These are phyloP conservation scores for Delphinus delphis DNA, from an alignment of 2,113 vertebrate species.

Conservation along the genomic window DNA sequence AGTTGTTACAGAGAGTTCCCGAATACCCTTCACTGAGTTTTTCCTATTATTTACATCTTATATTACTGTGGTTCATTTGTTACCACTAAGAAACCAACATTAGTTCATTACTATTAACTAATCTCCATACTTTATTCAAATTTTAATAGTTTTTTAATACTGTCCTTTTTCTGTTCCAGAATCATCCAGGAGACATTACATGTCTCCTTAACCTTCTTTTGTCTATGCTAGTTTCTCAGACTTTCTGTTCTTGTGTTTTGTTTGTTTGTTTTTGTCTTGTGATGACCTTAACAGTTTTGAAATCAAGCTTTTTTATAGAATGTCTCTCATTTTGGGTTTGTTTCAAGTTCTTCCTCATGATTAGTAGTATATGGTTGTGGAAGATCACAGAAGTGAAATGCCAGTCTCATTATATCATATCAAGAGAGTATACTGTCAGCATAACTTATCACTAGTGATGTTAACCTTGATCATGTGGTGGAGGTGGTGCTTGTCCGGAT, in stretches of 20 bases:
- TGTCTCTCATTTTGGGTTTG: neutral
- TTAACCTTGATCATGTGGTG: neutral
- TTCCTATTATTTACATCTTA: neutral
- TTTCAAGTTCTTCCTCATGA: neutral
- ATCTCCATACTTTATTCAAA: neutral
- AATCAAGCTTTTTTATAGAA: neutral
- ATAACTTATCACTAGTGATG: neutral
- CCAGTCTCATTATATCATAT: neutral
- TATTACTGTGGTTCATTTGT: neutral
- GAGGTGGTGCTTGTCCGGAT: neutral
- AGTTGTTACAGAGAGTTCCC: neutral
- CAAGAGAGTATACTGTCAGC: neutral
- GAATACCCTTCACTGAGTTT: neutral
- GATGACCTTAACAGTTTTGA: neutral
- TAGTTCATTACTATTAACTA: neutral
- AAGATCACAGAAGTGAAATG: neutral
- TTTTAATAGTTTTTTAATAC: neutral
- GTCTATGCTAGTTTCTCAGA: neutral
- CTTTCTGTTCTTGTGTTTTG: neutral
- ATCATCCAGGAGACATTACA: neutral
- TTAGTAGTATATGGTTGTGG: neutral
- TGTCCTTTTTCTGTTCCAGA: neutral
- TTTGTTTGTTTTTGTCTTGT: neutral
- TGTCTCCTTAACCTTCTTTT: neutral
- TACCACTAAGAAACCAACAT: neutral